Evolutionary conservation across 2,888 invertebrate genomes (phyloP).

Genomic region (Tipula confusa): DNA sequence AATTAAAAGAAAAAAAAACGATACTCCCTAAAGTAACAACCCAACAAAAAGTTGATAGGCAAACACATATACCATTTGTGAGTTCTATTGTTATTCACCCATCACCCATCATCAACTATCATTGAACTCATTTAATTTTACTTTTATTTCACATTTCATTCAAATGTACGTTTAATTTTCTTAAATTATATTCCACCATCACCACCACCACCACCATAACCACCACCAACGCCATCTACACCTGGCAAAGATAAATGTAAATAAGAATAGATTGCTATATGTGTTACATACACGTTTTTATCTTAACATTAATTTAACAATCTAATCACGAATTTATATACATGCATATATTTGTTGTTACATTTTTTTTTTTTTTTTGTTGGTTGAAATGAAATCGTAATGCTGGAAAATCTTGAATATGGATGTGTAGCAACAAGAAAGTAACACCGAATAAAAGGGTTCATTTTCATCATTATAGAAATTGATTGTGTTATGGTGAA

Average conservation of each 20-base stretch:
- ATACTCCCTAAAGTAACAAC: too few species aligned
- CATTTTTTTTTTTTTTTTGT: neutral
- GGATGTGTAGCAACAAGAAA: neutral
- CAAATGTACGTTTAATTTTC: neutral
- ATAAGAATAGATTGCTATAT: neutral
- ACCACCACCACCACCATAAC: neutral
- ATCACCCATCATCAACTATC: neutral
- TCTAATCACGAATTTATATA: neutral
- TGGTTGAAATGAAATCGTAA: neutral
- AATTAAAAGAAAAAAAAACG: too few species aligned
- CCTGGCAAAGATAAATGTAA: neutral
- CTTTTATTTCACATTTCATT: neutral
- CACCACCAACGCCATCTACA: neutral
- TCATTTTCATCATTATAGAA: neutral
- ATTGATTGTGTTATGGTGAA: slow-evolving; percentile 5
- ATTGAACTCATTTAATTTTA: neutral
- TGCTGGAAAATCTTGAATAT: neutral
- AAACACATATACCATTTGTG: neutral
- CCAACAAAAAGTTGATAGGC: too few species aligned
- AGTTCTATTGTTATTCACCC: neutral
- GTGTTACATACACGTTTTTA: neutral
- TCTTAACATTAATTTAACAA: slow-evolving; percentile 12
- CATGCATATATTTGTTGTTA: neutral
- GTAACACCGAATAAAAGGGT: neutral
- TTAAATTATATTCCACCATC: neutral